These are phyloP conservation scores for Sycobia sp. DNA, from an alignment of 1,140 invertebrate genomes.

Conservation along the genomic window DNA sequence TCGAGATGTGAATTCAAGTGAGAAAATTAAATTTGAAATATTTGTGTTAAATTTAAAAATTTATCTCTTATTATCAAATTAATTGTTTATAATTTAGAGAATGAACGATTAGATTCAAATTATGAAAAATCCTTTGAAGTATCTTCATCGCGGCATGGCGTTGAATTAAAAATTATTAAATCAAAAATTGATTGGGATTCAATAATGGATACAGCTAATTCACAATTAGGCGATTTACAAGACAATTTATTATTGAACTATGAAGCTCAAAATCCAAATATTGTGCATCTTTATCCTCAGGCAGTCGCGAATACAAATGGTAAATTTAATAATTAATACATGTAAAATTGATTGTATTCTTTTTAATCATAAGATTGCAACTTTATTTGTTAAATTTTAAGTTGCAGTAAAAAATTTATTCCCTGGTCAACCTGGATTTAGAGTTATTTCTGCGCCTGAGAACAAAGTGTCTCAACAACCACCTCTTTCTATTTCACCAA, in stretches of 20 bases:
- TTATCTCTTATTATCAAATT: no score
- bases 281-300: constrained; percentile 67
- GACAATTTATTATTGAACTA: constrained; percentile 67
- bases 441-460: constrained; percentile 56
- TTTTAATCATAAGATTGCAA: no score
- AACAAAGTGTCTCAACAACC: constrained; percentile 60
- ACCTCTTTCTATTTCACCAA: constrained; percentile 56
- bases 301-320: constrained; percentile 62
- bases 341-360: no score
- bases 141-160: constrained; percentile 46
- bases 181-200: constrained; percentile 58
- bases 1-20: constrained; percentile 53
- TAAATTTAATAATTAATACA: constrained; percentile 38
- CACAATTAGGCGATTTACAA: constrained; percentile 63
- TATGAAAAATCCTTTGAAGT: constrained; percentile 54
- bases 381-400: constrained; percentile 19
- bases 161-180: constrained; percentile 52
- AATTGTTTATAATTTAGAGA: constrained; percentile 43
- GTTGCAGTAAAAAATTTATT: constrained; percentile 57
- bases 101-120: constrained; percentile 51
- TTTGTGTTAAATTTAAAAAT: no score
- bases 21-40: constrained; percentile 8
- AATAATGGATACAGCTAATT: constrained; percentile 56
- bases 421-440: constrained; percentile 59
- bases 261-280: constrained; percentile 64